These are phyloP conservation scores for Saccostrea glomerata DNA, from an alignment of 1,140 invertebrate genomes.

Conservation along the genomic window DNA sequence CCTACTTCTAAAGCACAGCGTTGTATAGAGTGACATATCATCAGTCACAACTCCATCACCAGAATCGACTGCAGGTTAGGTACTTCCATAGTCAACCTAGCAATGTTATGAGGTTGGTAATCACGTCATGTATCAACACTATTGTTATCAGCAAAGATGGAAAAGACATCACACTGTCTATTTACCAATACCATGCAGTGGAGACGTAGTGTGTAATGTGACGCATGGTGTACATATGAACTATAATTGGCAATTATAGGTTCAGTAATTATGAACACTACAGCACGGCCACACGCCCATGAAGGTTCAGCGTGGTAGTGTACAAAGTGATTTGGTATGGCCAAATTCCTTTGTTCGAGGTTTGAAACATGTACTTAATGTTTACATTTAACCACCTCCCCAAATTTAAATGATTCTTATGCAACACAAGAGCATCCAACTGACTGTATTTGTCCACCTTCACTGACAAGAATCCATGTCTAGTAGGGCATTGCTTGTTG, in stretches of 20 bases:
- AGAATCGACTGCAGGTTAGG: conserved; percentile 5
- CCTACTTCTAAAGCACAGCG: not conserved
- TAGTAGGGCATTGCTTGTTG: too few species aligned
- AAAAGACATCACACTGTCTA: not conserved
- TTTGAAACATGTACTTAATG: not conserved
- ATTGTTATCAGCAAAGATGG: not conserved
- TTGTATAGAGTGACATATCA: not conserved
- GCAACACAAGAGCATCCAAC: too few species aligned
- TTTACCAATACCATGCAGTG: not conserved
- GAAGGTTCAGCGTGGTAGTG: not conserved
- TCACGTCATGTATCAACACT: not conserved
- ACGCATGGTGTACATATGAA: too few species aligned
- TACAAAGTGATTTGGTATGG: not conserved
- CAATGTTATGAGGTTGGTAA: not conserved
- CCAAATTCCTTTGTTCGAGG: not conserved
- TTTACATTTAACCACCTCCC: too few species aligned
- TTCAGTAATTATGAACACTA: not conserved
- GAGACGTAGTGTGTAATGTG: not conserved
- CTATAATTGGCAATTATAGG: not conserved
- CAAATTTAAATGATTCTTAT: too few species aligned
- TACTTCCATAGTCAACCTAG: not conserved
- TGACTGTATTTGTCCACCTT: too few species aligned
- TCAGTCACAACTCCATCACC: not conserved
- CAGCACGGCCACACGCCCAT: not conserved
- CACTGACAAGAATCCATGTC: too few species aligned